phyloP scores from a whole-genome alignment of 2,797 vertebrate species.

The Pipistrellus pipistrellus region DNA sequence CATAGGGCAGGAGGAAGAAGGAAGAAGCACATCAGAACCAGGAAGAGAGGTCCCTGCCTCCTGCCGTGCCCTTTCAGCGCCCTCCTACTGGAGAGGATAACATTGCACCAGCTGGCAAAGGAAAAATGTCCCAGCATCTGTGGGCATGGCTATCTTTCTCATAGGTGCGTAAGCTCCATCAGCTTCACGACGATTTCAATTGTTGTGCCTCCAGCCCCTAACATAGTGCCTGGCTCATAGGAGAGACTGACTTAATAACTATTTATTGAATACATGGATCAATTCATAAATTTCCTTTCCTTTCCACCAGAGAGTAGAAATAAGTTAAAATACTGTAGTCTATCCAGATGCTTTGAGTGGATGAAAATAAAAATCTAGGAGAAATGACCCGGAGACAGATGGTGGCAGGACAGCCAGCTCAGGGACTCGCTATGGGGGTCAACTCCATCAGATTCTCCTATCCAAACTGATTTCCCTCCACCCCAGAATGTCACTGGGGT shows the following conservation, averaged over 20 bases:
- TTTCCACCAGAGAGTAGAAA: neutral
- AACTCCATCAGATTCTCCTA: neutral
- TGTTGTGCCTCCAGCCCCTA: no score
- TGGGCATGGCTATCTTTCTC: neutral
- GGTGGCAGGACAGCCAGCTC: neutral
- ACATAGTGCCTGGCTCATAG: rapidly evolving
- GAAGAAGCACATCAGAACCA: neutral
- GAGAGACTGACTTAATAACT: neutral
- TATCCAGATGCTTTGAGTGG: neutral
- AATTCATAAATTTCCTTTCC: neutral
- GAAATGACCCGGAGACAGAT: neutral
- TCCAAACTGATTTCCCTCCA: neutral
- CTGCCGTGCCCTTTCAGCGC: rapidly evolving
- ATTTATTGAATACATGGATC: neutral
- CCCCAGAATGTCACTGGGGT: neutral
- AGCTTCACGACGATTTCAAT: neutral
- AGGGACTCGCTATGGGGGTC: rapidly evolving
- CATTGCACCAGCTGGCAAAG: neutral
- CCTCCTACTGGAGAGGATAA: neutral
- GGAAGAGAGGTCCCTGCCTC: neutral
- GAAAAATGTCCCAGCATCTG: neutral
- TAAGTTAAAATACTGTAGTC: neutral
- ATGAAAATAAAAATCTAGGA: neutral
- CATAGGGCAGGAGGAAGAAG: neutral
- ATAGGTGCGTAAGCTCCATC: neutral